Percentiles rank a stretch among this genome's conserved stretches.
phyloP scores from a whole-genome alignment of 2,113 vertebrate genomes.

The Pangasianodon gigas region DNA sequence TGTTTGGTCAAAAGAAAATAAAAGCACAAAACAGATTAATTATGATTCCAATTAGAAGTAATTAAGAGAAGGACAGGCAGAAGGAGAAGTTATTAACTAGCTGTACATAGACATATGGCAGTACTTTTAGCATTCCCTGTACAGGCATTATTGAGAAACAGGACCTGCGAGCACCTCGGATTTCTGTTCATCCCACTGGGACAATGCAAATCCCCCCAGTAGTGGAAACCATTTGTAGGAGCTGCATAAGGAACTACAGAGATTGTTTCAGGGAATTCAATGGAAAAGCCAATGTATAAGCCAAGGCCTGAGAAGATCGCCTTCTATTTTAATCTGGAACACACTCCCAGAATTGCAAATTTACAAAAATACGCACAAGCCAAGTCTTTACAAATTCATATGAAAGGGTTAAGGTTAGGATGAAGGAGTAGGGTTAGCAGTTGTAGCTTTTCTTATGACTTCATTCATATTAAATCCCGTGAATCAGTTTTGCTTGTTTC shows the following conservation, averaged over 20 bases:
- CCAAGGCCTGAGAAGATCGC: background rate
- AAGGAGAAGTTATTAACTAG: conserved; percentile 51
- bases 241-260: conserved; percentile 30
- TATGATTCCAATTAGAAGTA: conserved; percentile 59
- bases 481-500: background rate
- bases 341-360: background rate
- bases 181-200: conserved; percentile 24
- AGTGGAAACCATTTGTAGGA: conserved; percentile 47
- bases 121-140: conserved; percentile 40
- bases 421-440: background rate
- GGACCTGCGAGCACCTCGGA: conserved; percentile 31
- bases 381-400: background rate
- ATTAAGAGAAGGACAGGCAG: conserved; percentile 54
- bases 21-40: conserved; percentile 50
- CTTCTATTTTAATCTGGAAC: background rate
- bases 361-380: background rate
- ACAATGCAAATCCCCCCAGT: conserved; percentile 15
- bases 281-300: background rate
- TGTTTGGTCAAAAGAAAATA: conserved; percentile 38
- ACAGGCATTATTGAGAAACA: conserved; percentile 38
- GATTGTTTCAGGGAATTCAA: background rate
- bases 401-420: background rate
- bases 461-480: background rate
- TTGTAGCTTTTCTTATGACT: background rate
- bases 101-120: conserved; percentile 16